Evolutionary conservation across 2,888 invertebrate genomes (phyloP).

Genomic region (Xestobium rufovillosum): DNA sequence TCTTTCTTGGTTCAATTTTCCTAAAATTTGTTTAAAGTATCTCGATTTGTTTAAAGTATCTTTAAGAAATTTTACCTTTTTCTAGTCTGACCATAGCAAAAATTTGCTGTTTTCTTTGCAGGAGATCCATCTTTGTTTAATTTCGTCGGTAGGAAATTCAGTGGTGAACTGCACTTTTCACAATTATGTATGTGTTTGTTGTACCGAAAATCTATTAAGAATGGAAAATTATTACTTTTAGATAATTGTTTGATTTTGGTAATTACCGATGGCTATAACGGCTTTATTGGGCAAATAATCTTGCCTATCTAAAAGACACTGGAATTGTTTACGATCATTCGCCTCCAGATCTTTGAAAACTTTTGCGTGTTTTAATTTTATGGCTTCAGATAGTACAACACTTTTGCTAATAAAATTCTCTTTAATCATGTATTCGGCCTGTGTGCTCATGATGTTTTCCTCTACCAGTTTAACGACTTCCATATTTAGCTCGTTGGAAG

Average conservation of each 20-base stretch:
- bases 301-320: not conserved
- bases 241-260: conserved; percentile 27
- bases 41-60: conserved; percentile 7
- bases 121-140: too few relatives aligned
- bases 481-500: too few relatives aligned
- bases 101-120: too few relatives aligned
- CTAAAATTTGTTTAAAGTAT: conserved; percentile 4
- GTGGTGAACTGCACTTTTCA: conserved; percentile 12
- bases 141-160: conserved; percentile 13
- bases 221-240: conserved; percentile 28
- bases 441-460: conserved; percentile 29
- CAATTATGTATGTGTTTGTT: conserved; percentile 22
- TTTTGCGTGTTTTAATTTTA: conserved; percentile 28
- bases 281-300: not conserved
- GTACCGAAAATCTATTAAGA: conserved; percentile 26
- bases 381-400: conserved; percentile 23
- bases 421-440: conserved; percentile 28
- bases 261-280: too few relatives aligned
- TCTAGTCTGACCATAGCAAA: too few relatives aligned
- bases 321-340: not conserved
- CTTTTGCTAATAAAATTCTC: conserved; percentile 27
- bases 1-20: conserved; percentile 19
- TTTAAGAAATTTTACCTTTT: too few relatives aligned
- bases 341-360: conserved; percentile 25
- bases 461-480: conserved; percentile 29